phyloP scores from a whole-genome alignment of 2,797 vertebrate species.

The Anguilla anguilla region DNA sequence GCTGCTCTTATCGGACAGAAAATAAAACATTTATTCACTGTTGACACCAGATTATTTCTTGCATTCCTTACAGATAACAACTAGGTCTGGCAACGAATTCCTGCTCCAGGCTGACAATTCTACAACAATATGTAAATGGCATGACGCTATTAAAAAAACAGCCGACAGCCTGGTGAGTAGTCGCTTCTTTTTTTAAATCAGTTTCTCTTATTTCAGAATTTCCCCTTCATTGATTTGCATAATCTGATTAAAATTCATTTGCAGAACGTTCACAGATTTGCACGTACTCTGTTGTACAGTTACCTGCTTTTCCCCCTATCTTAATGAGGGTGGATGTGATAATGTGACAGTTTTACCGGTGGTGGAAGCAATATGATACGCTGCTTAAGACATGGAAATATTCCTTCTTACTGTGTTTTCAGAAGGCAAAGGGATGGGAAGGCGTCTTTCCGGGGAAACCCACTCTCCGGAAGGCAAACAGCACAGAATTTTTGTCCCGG shows the following conservation, averaged over 20 bases:
- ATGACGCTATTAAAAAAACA: constrained; percentile 82
- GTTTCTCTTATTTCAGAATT: background rate
- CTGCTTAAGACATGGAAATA: background rate
- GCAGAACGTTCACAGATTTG: background rate
- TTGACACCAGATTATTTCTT: constrained; percentile 28
- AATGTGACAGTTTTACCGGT: constrained; percentile 3
- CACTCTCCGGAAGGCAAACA: constrained; percentile 80
- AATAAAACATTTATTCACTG: constrained; percentile 27
- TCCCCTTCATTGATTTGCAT: background rate
- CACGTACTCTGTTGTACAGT: background rate
- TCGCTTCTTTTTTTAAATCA: constrained; percentile 19
- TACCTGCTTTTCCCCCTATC: background rate
- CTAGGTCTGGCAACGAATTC: constrained; percentile 86
- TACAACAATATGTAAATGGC: constrained; percentile 86
- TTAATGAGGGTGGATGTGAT: background rate
- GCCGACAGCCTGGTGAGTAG: constrained; percentile 84
- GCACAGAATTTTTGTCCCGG: constrained; percentile 80
- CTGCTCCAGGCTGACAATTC: constrained; percentile 86
- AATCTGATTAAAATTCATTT: constrained; percentile 23
- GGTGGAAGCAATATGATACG: background rate
- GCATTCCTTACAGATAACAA: constrained; percentile 78
- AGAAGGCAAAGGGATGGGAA: constrained; percentile 56
- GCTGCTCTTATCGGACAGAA: constrained; percentile 20
- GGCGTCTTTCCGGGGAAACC: constrained; percentile 57
- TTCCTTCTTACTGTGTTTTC: constrained; percentile 24